Conservation (phyloP, 2,113 vertebrate species). For the Cyphomyrus discorhynchus region DNA sequence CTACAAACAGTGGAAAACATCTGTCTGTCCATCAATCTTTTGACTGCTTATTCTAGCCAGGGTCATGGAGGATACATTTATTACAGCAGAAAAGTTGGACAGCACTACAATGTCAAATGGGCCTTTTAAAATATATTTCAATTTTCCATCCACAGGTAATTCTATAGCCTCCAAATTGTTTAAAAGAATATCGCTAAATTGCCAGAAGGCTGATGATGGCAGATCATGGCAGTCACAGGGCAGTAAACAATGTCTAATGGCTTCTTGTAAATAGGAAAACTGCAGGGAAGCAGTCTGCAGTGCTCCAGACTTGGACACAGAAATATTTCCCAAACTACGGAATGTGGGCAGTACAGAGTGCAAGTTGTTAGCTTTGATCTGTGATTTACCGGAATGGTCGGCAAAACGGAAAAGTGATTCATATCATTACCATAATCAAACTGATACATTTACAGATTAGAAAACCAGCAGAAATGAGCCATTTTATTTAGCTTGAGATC, state of each 20-base stretch:
- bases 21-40: neutral
- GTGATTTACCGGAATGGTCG: neutral
- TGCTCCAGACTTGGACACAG: neutral
- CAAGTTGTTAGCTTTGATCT: neutral
- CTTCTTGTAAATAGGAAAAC: neutral
- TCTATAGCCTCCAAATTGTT: neutral
- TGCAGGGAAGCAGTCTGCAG: neutral
- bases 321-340: neutral
- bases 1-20: neutral
- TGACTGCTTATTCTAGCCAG: neutral
- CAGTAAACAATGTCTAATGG: constrained; percentile 1
- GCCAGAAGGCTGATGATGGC: neutral
- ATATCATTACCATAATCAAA: neutral
- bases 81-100: neutral
- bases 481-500: neutral
- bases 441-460: neutral
- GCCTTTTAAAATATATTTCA: neutral
- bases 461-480: neutral
- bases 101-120: neutral
- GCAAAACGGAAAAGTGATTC: neutral
- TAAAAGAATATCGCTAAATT: neutral
- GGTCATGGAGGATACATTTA: neutral
- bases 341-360: neutral
- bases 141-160: neutral
- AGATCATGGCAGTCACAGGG: neutral